Evolutionary conservation across 2,888 invertebrate genomes (phyloP), one percentile per base, ranked within the genome.

Genomic region (Thymelicus lineola): DNA sequence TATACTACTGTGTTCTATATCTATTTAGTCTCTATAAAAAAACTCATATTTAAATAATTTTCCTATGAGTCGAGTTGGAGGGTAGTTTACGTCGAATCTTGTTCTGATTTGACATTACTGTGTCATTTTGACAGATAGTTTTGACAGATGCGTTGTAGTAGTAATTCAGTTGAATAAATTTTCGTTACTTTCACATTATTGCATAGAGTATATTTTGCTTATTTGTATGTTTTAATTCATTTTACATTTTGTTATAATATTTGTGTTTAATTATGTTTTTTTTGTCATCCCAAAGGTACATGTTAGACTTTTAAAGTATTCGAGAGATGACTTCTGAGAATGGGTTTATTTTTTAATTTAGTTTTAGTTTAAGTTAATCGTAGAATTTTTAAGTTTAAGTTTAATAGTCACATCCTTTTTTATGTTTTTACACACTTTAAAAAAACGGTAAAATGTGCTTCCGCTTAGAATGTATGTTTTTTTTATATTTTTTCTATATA

Each of bases 321-420:
- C 53, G 59, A 70, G 58, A 70, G 17, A 57, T 62, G 53, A 62
- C 55, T 57, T 62, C 68, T 57, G 58, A 6, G 6, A 15, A 55
- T 45, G 15, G 15, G 38, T 62, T 62, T 58, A 63, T 48, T 69
- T 73, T 77, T 73, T 38, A 7, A 38, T 38, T 77, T 79, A 77
- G 73, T 73, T 74, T 75, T 71, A 69, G 75, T 76, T 79, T 75
- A 75, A 77, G 79, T 81, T 77, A 76, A 72, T 75, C 77, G 7
- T 55, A 35, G 9, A 71, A 68, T 75, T 76, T 79, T 75, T 81
- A 77, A 76, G 71, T 75, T 78, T 74, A 74, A 72, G 71, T 72
- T 74, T 79, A 83, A 87, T 91, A 87, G 92, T 91, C 91, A 90
- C 92, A 92, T 92, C 91, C 91, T 78, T 62, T 70, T 73, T 73